Evolutionary conservation across 2,797 vertebrate genomes (phyloP), one percentile per base, ranked within the genome.

Genomic region (Chaetophractus vellerosus): DNA sequence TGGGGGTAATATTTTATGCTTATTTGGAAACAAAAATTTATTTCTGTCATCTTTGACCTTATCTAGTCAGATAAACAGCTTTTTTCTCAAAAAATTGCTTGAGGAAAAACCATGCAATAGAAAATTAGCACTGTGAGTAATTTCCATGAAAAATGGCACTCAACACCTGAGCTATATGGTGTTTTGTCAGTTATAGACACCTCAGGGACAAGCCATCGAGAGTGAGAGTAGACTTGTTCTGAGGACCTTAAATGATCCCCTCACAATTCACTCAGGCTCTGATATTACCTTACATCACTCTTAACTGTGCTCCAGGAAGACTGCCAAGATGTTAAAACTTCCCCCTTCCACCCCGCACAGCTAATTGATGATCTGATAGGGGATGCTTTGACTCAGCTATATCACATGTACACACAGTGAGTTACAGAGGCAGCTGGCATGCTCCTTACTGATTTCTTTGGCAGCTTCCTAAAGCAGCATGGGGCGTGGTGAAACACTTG

Each of bases 331-430:
- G 95, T 96, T 95, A 36, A 88, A 93, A 84, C 95, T 38, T 91
- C 38, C 23, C 64, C 68, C 78, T 55, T 6, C 50, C 68, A 57
- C 38, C 79, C 90, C 86, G 33, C 91, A 61, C 71, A 95, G 97
- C 96, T 98, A 98, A 98, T 95, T 97, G 98, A 98, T 98, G 97
- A 98, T 96, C 96, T 97, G 98, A 96, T 96, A 88, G 28, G 91
- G 92, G 95, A 97, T 96, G 79, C 96, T 97, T 98, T 95, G 93
- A 94, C 95, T 97, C 93, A 89, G 95, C 96, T 74, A 68, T 96
- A 97, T 98, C 96, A 83, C 50, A 81, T 98, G 36, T 88, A 97
- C 97, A 85, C 88, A 94, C 93, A 45, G 75, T 97, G 98, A 97
- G 91, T 88, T 98, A 96, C 97, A 96, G 94, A 94, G 97, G 96